Evolutionary conservation across 2,888 invertebrate genomes (phyloP).

Genomic region (Rutpela maculata): DNA sequence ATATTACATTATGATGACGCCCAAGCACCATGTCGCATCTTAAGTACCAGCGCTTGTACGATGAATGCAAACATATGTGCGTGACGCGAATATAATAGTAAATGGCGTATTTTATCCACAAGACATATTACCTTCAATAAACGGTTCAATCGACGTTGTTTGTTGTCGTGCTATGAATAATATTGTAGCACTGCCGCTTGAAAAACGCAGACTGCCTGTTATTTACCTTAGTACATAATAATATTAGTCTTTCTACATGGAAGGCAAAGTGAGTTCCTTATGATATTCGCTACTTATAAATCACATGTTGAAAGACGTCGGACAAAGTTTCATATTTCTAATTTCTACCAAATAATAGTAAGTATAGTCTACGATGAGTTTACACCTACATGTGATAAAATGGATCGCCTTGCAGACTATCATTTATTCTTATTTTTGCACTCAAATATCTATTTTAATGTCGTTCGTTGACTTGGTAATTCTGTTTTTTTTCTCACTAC

Average conservation of each 20-base stretch:
- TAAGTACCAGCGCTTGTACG: background rate
- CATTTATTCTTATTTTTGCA: no score
- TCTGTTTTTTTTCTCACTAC: no score
- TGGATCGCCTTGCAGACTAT: no score
- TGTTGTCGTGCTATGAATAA: slow-evolving; percentile 29
- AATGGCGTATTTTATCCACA: slow-evolving; percentile 4
- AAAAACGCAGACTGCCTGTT: background rate
- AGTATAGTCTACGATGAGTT: no score
- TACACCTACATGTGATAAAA: no score
- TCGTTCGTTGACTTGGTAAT: no score
- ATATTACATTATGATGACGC: slow-evolving; percentile 7
- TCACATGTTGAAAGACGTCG: no score
- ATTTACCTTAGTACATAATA: background rate
- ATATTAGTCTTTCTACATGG: background rate
- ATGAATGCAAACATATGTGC: slow-evolving; percentile 4
- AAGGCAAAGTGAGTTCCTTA: no score
- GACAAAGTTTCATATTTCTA: no score
- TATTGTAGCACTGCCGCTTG: background rate
- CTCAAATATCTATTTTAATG: no score
- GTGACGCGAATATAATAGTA: slow-evolving; percentile 7
- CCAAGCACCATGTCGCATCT: background rate
- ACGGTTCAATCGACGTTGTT: slow-evolving; percentile 20
- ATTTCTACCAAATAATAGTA: no score
- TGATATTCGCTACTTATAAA: no score
- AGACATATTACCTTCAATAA: slow-evolving; percentile 28